Evolutionary conservation across 2,888 invertebrate species (phyloP).

Genomic region (Drosophila borborema): DNA sequence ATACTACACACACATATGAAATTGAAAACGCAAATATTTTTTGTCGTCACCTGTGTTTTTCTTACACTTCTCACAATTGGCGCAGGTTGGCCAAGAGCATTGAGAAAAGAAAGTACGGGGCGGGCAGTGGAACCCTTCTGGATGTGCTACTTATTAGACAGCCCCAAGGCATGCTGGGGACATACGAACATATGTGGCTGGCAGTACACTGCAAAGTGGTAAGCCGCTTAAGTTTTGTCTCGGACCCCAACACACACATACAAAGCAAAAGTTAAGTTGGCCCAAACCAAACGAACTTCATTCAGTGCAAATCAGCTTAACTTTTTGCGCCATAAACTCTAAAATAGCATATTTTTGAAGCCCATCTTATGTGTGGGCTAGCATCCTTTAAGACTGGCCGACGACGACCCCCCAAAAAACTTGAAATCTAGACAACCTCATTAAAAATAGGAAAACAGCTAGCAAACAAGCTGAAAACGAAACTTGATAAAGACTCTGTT

Average conservation of each 20-base stretch:
- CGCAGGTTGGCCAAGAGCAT: conserved; percentile 20
- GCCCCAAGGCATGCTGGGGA: conserved; percentile 24
- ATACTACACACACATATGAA: conserved; percentile 25
- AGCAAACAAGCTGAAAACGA: conserved; percentile 52
- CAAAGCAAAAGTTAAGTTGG: conserved; percentile 71
- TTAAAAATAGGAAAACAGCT: conserved; percentile 58
- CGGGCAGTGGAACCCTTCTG: conserved; percentile 20
- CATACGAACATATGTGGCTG: conserved; percentile 57
- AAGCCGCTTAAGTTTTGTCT: conserved; percentile 73
- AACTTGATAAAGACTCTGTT: conserved; percentile 55
- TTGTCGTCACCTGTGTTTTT: conserved; percentile 59
- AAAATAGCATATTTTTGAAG: conserved; percentile 55
- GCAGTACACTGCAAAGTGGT: conserved; percentile 52
- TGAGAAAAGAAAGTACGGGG: background rate
- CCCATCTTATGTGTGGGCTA: conserved; percentile 21
- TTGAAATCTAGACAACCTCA: conserved; percentile 67
- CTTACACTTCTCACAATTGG: conserved; percentile 40
- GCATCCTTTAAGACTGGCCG: conserved; percentile 27
- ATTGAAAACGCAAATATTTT: conserved; percentile 68
- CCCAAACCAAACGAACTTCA: conserved; percentile 58
- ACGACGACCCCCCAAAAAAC: background rate
- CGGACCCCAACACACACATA: conserved; percentile 25
- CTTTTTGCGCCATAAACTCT: conserved; percentile 66
- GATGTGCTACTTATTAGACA: conserved; percentile 52
- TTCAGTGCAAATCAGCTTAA: conserved; percentile 70